A percentile compares a stretch with the other conserved stretches of the same genome.
These are phyloP conservation scores for Paedocypris sp. DNA, from an alignment of 2,113 vertebrate species.

Conservation along the genomic window DNA sequence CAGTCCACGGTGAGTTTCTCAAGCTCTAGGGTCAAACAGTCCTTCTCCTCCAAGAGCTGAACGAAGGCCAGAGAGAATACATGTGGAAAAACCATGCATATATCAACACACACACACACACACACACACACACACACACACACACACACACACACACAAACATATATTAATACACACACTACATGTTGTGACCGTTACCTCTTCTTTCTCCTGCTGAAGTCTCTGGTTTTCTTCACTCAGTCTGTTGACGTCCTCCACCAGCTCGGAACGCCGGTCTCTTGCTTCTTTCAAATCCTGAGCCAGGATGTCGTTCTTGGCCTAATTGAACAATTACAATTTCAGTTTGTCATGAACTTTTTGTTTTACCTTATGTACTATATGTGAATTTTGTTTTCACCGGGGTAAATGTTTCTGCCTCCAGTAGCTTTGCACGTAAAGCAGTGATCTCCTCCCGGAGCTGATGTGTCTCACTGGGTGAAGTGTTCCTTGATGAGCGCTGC, in stretches of 20 bases:
- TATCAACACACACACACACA: background rate
- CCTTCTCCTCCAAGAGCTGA: conserved; percentile 71
- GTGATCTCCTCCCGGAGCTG: conserved; percentile 63
- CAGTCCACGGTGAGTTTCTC: conserved; percentile 66
- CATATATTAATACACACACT: background rate
- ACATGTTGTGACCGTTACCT: conserved; percentile 42
- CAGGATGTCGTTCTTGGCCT: conserved; percentile 61
- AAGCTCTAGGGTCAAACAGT: conserved; percentile 63
- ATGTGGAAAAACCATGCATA: background rate
- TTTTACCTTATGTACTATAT: no score
- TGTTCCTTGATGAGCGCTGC: conserved; percentile 44
- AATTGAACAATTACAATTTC: no score
- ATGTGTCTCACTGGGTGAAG: conserved; percentile 25
- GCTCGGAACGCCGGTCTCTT: conserved; percentile 49
- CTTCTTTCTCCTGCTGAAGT: conserved; percentile 45
- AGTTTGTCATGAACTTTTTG: no score
- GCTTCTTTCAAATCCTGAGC: conserved; percentile 57
- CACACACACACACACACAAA: background rate
- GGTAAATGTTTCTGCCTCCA: conserved; percentile 55
- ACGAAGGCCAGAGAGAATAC: background rate
- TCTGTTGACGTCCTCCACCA: conserved; percentile 50
- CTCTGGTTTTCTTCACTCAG: conserved; percentile 40
- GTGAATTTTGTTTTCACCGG: conserved; percentile 50
- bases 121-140: background rate
- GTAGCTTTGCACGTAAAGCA: conserved; percentile 48